A percentile compares a stretch with the other conserved stretches of the same genome.
Evolutionary conservation across 2,113 vertebrate species (phyloP).

Genomic region (Diglossa brunneiventris): DNA sequence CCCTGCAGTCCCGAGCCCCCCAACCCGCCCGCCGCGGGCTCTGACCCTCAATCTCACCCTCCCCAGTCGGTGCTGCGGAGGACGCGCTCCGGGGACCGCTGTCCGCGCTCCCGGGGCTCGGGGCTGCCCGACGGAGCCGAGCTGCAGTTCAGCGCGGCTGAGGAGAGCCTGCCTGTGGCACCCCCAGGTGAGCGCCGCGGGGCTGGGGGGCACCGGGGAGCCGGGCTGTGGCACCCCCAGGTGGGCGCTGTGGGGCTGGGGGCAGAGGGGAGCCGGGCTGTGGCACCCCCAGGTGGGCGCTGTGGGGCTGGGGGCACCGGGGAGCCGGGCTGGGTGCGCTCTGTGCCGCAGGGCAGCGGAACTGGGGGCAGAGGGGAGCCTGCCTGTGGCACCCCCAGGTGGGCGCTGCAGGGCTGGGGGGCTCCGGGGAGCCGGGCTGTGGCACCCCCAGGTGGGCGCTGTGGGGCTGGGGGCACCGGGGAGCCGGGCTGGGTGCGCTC

Average conservation of each 20-base stretch:
- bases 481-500: too few species aligned
- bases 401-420: too few species aligned
- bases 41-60: not conserved
- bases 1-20: rapidly evolving
- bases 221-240: too few species aligned
- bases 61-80: slow-evolving; percentile 78
- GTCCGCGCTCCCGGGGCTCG: slow-evolving; percentile 78
- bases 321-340: not conserved
- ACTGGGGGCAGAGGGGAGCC: too few species aligned
- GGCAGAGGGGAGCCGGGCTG: too few species aligned
- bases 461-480: too few species aligned
- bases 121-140: slow-evolving; percentile 76
- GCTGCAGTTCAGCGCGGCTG: not conserved
- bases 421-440: too few species aligned
- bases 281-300: too few species aligned
- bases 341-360: too few species aligned
- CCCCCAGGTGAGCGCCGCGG: not conserved
- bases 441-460: too few species aligned
- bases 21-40: rapidly evolving
- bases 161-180: not conserved
- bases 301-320: not conserved
- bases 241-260: too few species aligned
- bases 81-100: slow-evolving; percentile 86
- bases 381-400: too few species aligned
- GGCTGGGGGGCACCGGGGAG: not conserved